Evolutionary conservation across 2,888 invertebrate genomes (phyloP).

Genomic region (Lasius fuliginosus): DNA sequence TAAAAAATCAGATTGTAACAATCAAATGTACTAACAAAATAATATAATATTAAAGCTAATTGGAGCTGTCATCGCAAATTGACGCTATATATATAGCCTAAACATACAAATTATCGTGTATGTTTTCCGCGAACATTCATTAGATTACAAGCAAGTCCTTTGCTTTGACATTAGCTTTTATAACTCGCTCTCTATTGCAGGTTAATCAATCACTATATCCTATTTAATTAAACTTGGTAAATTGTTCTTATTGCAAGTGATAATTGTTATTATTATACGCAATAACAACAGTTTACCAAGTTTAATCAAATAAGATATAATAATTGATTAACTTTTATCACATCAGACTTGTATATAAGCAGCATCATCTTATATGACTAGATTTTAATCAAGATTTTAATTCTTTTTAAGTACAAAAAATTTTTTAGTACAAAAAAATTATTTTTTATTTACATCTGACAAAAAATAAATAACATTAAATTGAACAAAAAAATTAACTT

Average conservation of each 20-base stretch:
- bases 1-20: not conserved
- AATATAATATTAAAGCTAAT: not conserved
- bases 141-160: conserved; percentile 6
- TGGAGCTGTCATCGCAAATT: not conserved
- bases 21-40: not conserved
- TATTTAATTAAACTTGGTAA: too few relatives aligned
- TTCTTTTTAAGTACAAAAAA: not conserved
- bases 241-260: too few relatives aligned
- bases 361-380: not conserved
- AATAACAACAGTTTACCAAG: conserved; percentile 2
- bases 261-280: not conserved
- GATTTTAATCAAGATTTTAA: conserved; percentile 9
- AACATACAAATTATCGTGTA: conserved; percentile 23
- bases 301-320: not conserved
- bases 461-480: not conserved
- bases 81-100: not conserved
- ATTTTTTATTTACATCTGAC: not conserved
- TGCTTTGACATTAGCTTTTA: conserved; percentile 5
- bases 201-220: too few relatives aligned
- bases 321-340: not conserved
- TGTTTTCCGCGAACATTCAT: not conserved
- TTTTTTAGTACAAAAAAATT: not conserved
- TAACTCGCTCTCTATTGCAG: not conserved
- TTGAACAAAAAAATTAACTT: not conserved
- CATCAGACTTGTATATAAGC: not conserved